Conservation (phyloP, 2,113 vertebrate species). For the Apistogramma diplotaenia region DNA sequence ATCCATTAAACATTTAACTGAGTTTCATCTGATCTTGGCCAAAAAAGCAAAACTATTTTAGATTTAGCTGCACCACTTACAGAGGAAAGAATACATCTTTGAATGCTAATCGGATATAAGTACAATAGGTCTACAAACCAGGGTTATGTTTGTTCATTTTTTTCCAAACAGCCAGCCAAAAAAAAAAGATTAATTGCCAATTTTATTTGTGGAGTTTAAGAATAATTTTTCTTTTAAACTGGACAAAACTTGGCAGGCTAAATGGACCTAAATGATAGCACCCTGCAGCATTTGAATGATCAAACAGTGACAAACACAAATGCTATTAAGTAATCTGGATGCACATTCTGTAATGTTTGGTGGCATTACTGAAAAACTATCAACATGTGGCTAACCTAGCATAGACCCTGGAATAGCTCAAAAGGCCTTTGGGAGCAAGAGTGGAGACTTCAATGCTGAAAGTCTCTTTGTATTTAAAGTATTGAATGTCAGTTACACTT, state of each 20-base stretch:
- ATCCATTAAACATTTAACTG: neutral
- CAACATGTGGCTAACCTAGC: neutral
- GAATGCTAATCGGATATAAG: neutral
- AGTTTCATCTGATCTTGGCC: neutral
- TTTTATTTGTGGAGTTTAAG: neutral
- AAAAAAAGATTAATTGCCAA: neutral
- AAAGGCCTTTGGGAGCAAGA: neutral
- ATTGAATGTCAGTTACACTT: neutral
- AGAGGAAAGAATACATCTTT: neutral
- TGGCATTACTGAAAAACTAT: neutral
- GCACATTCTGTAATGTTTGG: neutral
- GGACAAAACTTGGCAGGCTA: neutral
- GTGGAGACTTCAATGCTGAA: neutral
- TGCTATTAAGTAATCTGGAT: neutral
- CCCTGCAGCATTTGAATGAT: neutral
- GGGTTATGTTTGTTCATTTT: neutral
- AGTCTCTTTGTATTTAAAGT: neutral
- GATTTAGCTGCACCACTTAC: neutral
- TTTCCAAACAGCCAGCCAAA: neutral
- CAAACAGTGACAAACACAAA: neutral
- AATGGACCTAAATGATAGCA: neutral
- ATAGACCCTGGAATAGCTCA: neutral
- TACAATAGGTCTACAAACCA: too few species aligned
- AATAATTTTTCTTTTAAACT: neutral
- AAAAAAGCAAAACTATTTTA: neutral